Percentiles rank a stretch among this genome's conserved stretches.
Conservation (phyloP, 2,113 vertebrate species). For the Sinosuthora webbiana region DNA sequence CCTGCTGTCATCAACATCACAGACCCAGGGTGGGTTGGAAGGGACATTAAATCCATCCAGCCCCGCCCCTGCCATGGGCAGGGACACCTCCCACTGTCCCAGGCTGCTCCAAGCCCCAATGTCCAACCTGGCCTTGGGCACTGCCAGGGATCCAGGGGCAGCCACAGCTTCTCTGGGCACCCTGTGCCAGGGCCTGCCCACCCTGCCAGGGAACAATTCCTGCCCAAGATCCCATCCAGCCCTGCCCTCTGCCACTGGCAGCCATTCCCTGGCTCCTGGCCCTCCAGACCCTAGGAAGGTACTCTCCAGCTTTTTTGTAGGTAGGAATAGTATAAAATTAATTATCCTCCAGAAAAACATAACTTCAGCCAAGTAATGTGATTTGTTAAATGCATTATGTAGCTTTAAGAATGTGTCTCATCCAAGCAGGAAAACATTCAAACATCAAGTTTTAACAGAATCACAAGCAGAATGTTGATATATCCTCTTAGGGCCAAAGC, state of each 20-base stretch:
- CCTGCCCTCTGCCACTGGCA: neutral
- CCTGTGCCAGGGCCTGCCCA: neutral
- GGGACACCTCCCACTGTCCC: neutral
- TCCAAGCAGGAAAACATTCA: neutral
- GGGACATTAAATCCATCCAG: fast-evolving
- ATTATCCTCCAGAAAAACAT: neutral
- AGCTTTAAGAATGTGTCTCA: neutral
- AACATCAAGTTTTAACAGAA: neutral
- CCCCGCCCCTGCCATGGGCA: fast-evolving
- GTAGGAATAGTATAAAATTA: neutral
- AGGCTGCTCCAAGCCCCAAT: neutral
- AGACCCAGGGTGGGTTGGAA: fast-evolving
- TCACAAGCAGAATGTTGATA: neutral
- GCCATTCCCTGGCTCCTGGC: neutral
- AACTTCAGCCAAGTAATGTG: neutral
- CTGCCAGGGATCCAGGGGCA: neutral
- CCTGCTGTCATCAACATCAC: neutral
- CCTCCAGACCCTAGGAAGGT: neutral
- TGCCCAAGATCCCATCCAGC: fast-evolving
- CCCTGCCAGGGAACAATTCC: neutral
- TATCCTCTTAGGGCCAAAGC: neutral
- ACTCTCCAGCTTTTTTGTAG: neutral
- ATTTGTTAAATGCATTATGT: neutral
- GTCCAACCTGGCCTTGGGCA: neutral
- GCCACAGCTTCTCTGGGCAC: neutral